Conservation (phyloP, 2,888 invertebrate genomes). For the Acrobasis consociella region DNA sequence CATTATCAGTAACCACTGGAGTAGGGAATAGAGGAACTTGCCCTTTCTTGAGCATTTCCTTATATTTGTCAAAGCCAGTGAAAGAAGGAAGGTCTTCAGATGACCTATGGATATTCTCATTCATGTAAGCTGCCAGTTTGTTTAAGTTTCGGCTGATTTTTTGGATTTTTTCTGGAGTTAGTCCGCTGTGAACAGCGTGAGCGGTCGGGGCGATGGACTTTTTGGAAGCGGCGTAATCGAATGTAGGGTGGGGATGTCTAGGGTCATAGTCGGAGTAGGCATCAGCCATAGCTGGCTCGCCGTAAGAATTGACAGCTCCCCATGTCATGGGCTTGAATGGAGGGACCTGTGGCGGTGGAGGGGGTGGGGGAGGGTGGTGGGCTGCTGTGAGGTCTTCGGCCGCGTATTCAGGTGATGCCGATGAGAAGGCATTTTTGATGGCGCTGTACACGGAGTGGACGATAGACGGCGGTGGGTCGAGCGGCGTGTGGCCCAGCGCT, state of each 20-base stretch:
- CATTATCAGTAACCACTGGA: conserved; percentile 68
- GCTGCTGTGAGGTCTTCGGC: conserved; percentile 35
- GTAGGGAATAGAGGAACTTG: conserved; percentile 60
- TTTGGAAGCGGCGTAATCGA: conserved; percentile 60
- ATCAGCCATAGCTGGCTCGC: conserved; percentile 66
- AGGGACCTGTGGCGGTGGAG: conserved; percentile 60
- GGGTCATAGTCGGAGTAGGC: conserved; percentile 64
- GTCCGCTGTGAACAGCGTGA: conserved; percentile 43
- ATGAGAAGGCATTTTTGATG: conserved; percentile 63
- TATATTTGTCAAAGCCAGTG: conserved; percentile 52
- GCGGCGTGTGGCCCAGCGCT: conserved; percentile 56
- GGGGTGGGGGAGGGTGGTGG: conserved; percentile 65
- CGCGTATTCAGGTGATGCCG: conserved; percentile 40
- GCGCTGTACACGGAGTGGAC: conserved; percentile 69
- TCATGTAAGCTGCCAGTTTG: conserved; percentile 60
- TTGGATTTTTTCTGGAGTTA: conserved; percentile 68
- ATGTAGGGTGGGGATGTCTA: conserved; percentile 51
- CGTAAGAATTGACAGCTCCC: conserved; percentile 73
- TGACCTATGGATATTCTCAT: conserved; percentile 58
- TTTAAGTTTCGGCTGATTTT: conserved; percentile 68
- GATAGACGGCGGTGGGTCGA: conserved; percentile 69
- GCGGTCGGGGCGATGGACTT: conserved; percentile 45
- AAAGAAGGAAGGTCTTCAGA: conserved; percentile 61
- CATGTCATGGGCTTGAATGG: conserved; percentile 66
- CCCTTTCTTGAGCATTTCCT: conserved; percentile 58